A percentile compares a stretch with the other conserved stretches of the same genome.
phyloP scores from a whole-genome alignment of 2,888 invertebrate species.

The Eretmocerus hayati region DNA sequence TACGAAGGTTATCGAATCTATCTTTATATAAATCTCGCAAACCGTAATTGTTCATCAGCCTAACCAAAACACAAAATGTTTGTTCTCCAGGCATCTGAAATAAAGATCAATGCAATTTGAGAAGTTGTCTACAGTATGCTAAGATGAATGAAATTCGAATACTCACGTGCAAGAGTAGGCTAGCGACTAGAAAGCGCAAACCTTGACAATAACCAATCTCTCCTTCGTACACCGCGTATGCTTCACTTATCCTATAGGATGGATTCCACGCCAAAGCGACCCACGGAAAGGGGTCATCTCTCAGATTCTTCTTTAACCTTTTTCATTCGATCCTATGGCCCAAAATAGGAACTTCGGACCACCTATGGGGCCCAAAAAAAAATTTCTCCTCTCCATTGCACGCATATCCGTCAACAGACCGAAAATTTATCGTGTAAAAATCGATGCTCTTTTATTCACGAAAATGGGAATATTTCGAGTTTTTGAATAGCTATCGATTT shows the following conservation, averaged over 20 bases:
- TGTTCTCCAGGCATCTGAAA: constrained; percentile 98
- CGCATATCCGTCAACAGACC: no score
- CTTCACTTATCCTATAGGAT: constrained; percentile 90
- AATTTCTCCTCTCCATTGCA: no score
- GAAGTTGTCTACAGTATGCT: not conserved
- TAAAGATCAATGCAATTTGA: constrained; percentile 5
- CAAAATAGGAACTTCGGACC: no score
- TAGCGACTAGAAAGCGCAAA: constrained; percentile 93
- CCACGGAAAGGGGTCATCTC: no score
- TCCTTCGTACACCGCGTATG: constrained; percentile 93
- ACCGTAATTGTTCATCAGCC: constrained; percentile 94
- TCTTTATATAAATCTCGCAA: constrained; percentile 92
- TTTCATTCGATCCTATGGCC: no score
- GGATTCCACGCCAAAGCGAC: constrained; percentile 92
- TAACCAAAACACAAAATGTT: constrained; percentile 93
- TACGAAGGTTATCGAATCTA: constrained; percentile 92
- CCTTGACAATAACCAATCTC: constrained; percentile 99
- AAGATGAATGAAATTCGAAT: not conserved
- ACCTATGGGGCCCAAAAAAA: no score
- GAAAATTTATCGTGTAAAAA: no score
- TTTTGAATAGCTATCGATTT: no score
- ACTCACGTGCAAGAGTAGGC: constrained; percentile 86
- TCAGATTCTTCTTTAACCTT: no score
- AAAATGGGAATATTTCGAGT: no score
- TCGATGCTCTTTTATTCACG: no score